Evolutionary conservation across 1,140 invertebrate genomes (phyloP).

Genomic region (Meteorus sp.): DNA sequence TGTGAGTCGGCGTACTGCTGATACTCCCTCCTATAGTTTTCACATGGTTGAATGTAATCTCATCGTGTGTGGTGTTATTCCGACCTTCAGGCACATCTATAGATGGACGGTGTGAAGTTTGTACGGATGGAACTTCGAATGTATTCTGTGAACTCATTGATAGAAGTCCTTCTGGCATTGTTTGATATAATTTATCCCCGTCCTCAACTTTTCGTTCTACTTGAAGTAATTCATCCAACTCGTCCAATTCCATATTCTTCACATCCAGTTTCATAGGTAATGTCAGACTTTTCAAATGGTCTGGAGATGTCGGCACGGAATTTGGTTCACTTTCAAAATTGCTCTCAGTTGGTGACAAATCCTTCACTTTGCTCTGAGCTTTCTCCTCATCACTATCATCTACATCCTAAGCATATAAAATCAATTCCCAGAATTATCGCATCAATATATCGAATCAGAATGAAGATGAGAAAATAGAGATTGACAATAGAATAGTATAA

Average conservation of each 20-base stretch:
- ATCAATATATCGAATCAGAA: constrained; percentile 3
- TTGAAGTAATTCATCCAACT: constrained; percentile 70
- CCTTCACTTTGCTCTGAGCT: constrained; percentile 34
- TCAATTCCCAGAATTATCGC: constrained; percentile 31
- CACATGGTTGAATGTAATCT: constrained; percentile 41
- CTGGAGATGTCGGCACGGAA: constrained; percentile 56
- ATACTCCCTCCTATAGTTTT: constrained; percentile 48
- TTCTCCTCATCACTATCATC: constrained; percentile 45
- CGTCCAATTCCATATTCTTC: constrained; percentile 70
- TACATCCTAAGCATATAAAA: not conserved
- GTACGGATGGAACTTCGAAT: constrained; percentile 49
- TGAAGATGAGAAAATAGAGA: not conserved
- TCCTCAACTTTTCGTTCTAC: constrained; percentile 69
- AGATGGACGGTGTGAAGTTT: constrained; percentile 42
- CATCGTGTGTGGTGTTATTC: constrained; percentile 35
- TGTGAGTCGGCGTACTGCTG: constrained; percentile 55
- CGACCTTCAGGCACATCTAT: constrained; percentile 36
- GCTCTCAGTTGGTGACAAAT: constrained; percentile 36
- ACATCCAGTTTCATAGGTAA: constrained; percentile 71
- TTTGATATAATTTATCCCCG: constrained; percentile 70
- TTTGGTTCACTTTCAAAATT: constrained; percentile 42
- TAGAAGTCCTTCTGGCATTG: constrained; percentile 69
- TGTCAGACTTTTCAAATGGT: constrained; percentile 63
- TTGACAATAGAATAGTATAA: constrained; percentile 15
- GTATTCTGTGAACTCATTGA: constrained; percentile 62